Evolutionary conservation across 2,797 vertebrate species (phyloP), one percentile per base, ranked within the genome.

Genomic region (Toxotes lorentzi): DNA sequence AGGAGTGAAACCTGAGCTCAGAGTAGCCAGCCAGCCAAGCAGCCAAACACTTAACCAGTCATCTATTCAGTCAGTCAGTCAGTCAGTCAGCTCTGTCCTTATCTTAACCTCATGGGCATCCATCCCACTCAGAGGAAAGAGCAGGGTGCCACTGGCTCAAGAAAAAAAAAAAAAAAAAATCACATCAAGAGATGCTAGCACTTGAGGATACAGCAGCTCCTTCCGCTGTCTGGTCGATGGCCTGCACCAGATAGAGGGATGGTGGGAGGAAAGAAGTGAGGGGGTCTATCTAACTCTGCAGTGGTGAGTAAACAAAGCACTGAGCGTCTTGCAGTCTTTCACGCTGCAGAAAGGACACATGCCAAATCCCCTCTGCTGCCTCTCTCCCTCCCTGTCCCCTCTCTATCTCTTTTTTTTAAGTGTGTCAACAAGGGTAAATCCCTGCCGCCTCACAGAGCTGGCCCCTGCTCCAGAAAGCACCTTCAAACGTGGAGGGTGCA

Each of bases 351-450:
- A 79, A 78, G 79, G 84, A 88, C 86, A 82, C 81, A 51, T n/a
- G 54, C 58, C 75, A 91, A 92, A 92, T 92, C 90, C 87, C 79
- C 64, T 82, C 50, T 51, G 78, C 72, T 67, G 66, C 82, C 73
- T 73, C 73, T 34, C 79, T 38, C 86, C 74, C 86, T 82, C 78
- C 71, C 85, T 45, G 43, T 66, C 68, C 75, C 54, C 12, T 56
- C 12, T 34, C 19, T 58, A 8, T 53, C 48, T 61, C 61, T 65
- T 73, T 63, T 53, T 68, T 48, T 73, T 47, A 67, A 63, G 85
- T 57, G 65, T 84, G 87, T 91, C 90, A 92, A 91, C 83, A 77
- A 78, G 87, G 73, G 82, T 83, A 92, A 93, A 92, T 88, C 88
- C 89, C 86, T 7, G 54, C 82, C 62, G 84, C 86, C 75, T 83